Base-by-base conservation (phyloP, 2,888 invertebrate genomes). In the Brachyptera risi region DNA sequence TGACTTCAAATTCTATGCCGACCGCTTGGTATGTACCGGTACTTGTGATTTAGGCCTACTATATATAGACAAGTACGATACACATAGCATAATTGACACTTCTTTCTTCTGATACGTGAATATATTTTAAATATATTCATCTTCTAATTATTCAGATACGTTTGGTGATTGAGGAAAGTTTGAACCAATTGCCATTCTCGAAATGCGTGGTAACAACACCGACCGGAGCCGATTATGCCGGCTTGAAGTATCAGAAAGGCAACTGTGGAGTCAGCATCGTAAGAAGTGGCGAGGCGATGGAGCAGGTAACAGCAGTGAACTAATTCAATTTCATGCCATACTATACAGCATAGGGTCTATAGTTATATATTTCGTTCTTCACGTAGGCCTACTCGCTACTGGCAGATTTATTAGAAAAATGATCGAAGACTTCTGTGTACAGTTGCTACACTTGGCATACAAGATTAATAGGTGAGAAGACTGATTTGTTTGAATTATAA, bases 221-320 rank as follows among this genome's bases (percentile, higher is more conserved):
- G 0, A 98, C 97, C 0, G 91, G 92, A 56, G 90, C 90, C 9
- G 78, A 85, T 38, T 98, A 97, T 72, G 85, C 93, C 70, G 99
- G 99, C 0, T 79, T 99, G 0, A 91, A 91, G 71, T 99, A 96
- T 79, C 90, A 93, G 59, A 94, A 96, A 31, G 98, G 98, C 21
- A 99, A 99, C 76, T 99, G 98, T 75, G 99, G 99, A 1, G 97
- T 99, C 5, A 96, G 96, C 62, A 96, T 99, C 71, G 96, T 99
- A 11, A 51, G 92, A 60, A 91, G 91, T 26, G 92, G 92, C 35
- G 96, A 96, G 73, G 95, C 95, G n/a, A 96, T 96, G 96, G 96
- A 96, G 74, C 90, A 90, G 78, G 85, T 84, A 69, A 59, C 38
- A n/a, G n/a, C n/a, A n/a, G n/a, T n/a, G n/a, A n/a, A n/a, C n/a